Conservation (phyloP, 2,888 invertebrate species). For the Notodonta dromedarius region DNA sequence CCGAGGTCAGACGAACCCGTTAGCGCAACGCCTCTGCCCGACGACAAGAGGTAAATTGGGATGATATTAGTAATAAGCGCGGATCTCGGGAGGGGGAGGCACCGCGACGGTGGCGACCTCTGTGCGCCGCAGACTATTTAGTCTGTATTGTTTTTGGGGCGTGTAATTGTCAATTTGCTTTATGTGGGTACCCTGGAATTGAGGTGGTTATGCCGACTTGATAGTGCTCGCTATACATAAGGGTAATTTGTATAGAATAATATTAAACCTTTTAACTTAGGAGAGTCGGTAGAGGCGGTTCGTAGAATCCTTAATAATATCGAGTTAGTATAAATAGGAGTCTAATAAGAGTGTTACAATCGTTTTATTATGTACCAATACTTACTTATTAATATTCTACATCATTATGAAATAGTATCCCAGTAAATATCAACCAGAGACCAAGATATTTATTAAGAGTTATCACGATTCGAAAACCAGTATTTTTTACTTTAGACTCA, state of each 20-base stretch:
- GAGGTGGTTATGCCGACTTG: background rate
- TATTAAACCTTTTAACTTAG: background rate
- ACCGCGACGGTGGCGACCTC: background rate
- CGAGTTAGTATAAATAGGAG: too few species aligned
- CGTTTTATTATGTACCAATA: too few species aligned
- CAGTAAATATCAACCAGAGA: too few species aligned
- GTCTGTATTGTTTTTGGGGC: conserved; percentile 4
- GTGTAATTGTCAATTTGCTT: conserved; percentile 6
- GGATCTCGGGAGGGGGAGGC: background rate
- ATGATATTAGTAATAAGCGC: conserved; percentile 22
- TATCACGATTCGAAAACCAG: too few species aligned
- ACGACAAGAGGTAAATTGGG: conserved; percentile 31
- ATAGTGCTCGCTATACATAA: too few species aligned
- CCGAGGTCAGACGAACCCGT: conserved; percentile 36
- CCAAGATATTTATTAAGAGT: too few species aligned
- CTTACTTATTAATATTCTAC: too few species aligned
- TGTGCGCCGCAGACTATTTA: background rate
- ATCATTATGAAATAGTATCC: too few species aligned
- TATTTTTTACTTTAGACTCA: background rate
- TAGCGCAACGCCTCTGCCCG: conserved; percentile 26
- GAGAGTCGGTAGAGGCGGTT: background rate
- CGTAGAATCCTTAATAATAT: background rate
- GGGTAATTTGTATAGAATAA: too few species aligned
- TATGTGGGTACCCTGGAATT: background rate
- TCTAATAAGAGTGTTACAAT: too few species aligned